These are phyloP conservation scores for Empidonax traillii DNA, from an alignment of 2,113 vertebrate genomes.

Conservation along the genomic window DNA sequence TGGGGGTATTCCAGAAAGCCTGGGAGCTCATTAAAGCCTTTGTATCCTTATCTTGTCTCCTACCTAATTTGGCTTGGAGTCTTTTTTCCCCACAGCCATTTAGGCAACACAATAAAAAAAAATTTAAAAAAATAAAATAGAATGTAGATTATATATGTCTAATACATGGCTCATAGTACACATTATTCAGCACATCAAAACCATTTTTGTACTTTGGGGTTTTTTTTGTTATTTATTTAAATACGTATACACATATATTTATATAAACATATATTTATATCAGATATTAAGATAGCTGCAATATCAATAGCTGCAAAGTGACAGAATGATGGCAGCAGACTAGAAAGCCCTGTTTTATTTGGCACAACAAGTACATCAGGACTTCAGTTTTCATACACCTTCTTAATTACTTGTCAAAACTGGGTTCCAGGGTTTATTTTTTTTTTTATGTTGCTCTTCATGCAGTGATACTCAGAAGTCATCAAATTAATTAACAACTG, in stretches of 20 bases:
- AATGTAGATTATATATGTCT: neutral
- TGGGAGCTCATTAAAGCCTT: too few relatives aligned
- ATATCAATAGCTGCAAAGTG: neutral
- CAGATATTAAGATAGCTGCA: neutral
- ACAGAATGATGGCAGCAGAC: neutral
- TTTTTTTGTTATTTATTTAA: neutral
- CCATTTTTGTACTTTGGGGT: fast-evolving
- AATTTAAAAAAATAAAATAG: too few relatives aligned
- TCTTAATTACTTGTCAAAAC: neutral
- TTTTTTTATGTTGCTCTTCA: neutral
- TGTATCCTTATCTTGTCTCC: too few relatives aligned
- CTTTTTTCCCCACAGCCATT: too few relatives aligned
- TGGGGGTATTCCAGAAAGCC: too few relatives aligned
- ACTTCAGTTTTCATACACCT: neutral
- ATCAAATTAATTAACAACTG: neutral
- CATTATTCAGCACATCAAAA: neutral
- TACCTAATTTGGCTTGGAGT: too few relatives aligned
- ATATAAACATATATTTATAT: neutral
- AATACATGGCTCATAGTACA: neutral
- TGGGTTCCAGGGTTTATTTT: neutral
- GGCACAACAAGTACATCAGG: neutral
- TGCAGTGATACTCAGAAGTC: neutral
- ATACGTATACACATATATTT: neutral
- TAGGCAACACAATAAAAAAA: neutral
- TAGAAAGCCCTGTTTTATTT: neutral